Evolutionary conservation across 30 jellyfish, hydroid and myxozoan genomes (phyloP).

Genomic region (Aurelia coerulea): DNA sequence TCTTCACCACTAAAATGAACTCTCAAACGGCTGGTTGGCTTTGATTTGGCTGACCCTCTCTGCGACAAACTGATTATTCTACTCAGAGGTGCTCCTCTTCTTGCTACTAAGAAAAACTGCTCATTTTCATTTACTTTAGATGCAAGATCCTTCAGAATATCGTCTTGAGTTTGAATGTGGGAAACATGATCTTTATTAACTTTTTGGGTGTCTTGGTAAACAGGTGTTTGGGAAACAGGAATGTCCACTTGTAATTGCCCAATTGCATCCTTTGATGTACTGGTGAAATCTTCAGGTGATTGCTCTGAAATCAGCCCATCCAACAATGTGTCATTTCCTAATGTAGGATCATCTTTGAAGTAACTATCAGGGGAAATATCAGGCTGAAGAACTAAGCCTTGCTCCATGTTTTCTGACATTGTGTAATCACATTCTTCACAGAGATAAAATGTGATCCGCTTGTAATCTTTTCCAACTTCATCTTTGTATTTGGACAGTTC

Average conservation of each 20-base stretch:
- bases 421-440: conserved; percentile 14
- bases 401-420: background rate
- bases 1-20: conserved; percentile 51
- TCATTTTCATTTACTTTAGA: conserved; percentile 8
- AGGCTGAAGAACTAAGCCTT: too few relatives aligned
- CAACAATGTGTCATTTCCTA: too few relatives aligned
- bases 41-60: conserved; percentile 8
- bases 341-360: too few relatives aligned
- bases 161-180: conserved; percentile 9
- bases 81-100: conserved; percentile 14
- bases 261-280: too few relatives aligned
- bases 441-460: conserved; percentile 32
- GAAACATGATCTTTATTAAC: background rate
- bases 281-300: too few relatives aligned
- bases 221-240: too few relatives aligned
- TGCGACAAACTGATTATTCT: conserved; percentile 3
- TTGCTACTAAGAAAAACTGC: conserved; percentile 8
- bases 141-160: conserved; percentile 7
- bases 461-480: conserved; percentile 21
- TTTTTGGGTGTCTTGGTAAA: background rate
- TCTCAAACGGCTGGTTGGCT: conserved; percentile 22
- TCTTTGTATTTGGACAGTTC: conserved; percentile 12
- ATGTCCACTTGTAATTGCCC: too few relatives aligned
- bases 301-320: too few relatives aligned
- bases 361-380: too few relatives aligned